These are phyloP conservation scores for Cecidostiba fungosa DNA, from an alignment of 2,888 invertebrate species.

Conservation along the genomic window DNA sequence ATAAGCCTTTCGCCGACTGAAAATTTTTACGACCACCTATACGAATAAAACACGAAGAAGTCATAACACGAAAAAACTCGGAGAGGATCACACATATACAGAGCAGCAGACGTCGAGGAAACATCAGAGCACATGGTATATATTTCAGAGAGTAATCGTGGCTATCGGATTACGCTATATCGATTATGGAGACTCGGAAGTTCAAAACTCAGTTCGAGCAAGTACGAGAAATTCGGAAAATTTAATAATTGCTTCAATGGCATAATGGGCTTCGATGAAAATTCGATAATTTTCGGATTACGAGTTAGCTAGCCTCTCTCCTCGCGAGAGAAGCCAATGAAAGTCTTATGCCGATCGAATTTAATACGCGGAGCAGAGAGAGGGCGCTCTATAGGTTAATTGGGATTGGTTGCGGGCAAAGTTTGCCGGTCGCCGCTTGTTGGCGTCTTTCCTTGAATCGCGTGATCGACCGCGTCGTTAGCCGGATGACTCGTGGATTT, in stretches of 20 bases:
- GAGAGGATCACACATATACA: background rate
- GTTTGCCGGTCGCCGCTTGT: conserved; percentile 17
- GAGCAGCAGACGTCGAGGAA: too few relatives aligned
- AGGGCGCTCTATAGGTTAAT: conserved; percentile 19
- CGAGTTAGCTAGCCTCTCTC: background rate
- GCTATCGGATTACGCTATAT: background rate
- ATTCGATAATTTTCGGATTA: conserved; percentile 47
- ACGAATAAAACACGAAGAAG: background rate
- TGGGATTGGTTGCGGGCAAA: background rate
- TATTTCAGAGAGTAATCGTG: too few relatives aligned
- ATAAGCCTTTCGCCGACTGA: background rate
- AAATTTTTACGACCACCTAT: background rate
- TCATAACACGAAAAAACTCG: background rate
- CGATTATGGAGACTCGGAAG: background rate
- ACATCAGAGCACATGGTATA: too few relatives aligned
- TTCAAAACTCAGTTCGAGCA: background rate
- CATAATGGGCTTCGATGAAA: conserved; percentile 21
- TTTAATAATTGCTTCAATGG: conserved; percentile 30
- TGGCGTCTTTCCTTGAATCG: background rate
- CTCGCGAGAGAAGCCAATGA: conserved; percentile 18
- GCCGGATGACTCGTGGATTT: background rate
- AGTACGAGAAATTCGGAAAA: conserved; percentile 24
- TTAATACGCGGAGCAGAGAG: conserved; percentile 4
- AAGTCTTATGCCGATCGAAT: conserved; percentile 43
- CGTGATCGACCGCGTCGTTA: background rate